Percentiles rank a stretch among this genome's conserved stretches.
These are phyloP conservation scores for Herpetotheres cachinnans DNA, from an alignment of 2,113 vertebrate species.

Conservation along the genomic window DNA sequence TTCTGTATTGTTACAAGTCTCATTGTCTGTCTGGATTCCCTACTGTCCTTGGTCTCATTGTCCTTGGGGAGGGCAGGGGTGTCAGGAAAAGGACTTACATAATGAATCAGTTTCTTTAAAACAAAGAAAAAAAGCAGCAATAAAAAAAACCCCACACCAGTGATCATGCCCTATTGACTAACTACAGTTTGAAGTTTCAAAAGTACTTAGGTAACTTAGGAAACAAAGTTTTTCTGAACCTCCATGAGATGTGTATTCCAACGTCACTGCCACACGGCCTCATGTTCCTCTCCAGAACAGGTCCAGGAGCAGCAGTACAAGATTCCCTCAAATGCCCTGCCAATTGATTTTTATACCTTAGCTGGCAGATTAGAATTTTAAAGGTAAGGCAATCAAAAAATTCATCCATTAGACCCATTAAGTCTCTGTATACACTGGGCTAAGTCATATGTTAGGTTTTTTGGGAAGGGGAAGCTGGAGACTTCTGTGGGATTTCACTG, in stretches of 20 bases:
- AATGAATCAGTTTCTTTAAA: background rate
- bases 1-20: background rate
- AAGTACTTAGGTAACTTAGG: background rate
- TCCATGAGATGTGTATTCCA: background rate
- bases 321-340: background rate
- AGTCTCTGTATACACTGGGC: background rate
- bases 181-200: background rate
- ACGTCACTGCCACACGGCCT: background rate
- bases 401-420: background rate
- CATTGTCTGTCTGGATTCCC: background rate
- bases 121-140: background rate
- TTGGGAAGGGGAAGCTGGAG: background rate
- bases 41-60: background rate
- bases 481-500: background rate
- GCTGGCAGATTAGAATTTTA: background rate
- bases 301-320: background rate
- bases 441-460: background rate
- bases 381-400: background rate
- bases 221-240: background rate
- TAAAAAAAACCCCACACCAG: background rate
- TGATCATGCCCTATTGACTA: background rate
- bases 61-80: background rate
- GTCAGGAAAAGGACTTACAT: background rate
- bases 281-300: accelerated
- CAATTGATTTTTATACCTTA: background rate